Percentiles rank a stretch among this genome's conserved stretches.
Conservation (phyloP, 2,797 vertebrate species). For the Enteromius fasciolatus region DNA sequence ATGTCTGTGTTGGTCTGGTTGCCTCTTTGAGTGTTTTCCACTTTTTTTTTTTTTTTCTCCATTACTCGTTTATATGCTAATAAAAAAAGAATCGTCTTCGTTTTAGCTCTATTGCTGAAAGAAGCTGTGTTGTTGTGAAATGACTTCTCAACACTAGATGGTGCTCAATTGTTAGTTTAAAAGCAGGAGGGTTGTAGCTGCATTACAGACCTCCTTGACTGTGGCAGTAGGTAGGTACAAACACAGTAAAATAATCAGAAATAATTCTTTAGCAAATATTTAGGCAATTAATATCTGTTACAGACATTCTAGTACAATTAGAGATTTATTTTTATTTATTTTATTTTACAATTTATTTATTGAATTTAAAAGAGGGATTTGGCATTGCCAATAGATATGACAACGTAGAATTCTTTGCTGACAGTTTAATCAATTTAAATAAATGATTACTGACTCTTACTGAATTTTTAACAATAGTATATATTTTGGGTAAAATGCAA, state of each 20-base stretch:
- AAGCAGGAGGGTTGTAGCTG: not conserved
- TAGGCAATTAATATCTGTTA: not conserved
- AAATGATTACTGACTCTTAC: not conserved
- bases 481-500: not conserved
- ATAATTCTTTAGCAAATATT: not conserved
- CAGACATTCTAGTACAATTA: not conserved
- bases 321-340: not conserved
- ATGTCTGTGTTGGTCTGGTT: constrained; percentile 20
- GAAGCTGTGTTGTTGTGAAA: constrained; percentile 12
- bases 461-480: not conserved
- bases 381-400: not conserved
- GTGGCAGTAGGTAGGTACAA: not conserved
- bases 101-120: not conserved
- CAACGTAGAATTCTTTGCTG: not conserved
- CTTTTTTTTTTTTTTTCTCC: constrained; percentile 5
- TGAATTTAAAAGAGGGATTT: not conserved
- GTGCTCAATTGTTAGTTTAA: constrained; percentile 32
- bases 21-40: constrained; percentile 4
- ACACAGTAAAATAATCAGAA: not conserved
- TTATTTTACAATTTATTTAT: not conserved
- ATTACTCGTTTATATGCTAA: not conserved
- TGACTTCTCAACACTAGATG: constrained; percentile 48
- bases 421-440: not conserved
- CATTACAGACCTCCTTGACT: not conserved
- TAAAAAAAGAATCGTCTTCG: not conserved